phyloP scores from a whole-genome alignment of 2,797 vertebrate species.

The Holocentrus rufus region DNA sequence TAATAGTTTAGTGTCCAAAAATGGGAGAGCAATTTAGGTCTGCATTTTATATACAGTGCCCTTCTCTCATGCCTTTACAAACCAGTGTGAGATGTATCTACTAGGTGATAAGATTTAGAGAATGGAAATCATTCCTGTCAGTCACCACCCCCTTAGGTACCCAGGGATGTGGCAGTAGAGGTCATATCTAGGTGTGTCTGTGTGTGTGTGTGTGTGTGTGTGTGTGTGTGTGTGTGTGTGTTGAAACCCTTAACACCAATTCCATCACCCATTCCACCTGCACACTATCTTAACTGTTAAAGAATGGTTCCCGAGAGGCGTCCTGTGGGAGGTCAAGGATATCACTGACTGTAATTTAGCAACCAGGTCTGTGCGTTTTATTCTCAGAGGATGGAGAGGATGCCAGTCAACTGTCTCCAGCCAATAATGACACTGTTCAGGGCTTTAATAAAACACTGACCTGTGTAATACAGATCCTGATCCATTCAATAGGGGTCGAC shows the following conservation, averaged over 20 bases:
- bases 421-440: constrained; percentile 29
- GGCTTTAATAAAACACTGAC: constrained; percentile 36
- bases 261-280: constrained; percentile 33
- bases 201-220: constrained; percentile 4
- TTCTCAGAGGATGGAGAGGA: constrained; percentile 46
- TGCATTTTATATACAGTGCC: constrained; percentile 30
- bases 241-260: constrained; percentile 35
- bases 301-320: constrained; percentile 25
- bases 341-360: constrained; percentile 48
- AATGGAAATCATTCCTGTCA: constrained; percentile 42
- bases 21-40: constrained; percentile 4
- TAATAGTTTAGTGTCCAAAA: constrained; percentile 34
- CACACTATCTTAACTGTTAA: constrained; percentile 43
- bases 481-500: constrained; percentile 19
- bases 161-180: constrained; percentile 23
- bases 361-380: background rate
- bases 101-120: constrained; percentile 46
- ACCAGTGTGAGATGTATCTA: constrained; percentile 22
- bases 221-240: background rate
- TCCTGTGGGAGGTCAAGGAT: constrained; percentile 51
- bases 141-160: constrained; percentile 2
- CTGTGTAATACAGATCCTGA: constrained; percentile 7
- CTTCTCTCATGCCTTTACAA: constrained; percentile 28
- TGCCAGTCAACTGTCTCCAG: constrained; percentile 50
- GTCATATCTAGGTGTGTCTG: constrained; percentile 21